Percentiles rank a stretch among this genome's conserved stretches.
phyloP scores from a whole-genome alignment of 2,113 vertebrate species.

The Vulpes lagopus region DNA sequence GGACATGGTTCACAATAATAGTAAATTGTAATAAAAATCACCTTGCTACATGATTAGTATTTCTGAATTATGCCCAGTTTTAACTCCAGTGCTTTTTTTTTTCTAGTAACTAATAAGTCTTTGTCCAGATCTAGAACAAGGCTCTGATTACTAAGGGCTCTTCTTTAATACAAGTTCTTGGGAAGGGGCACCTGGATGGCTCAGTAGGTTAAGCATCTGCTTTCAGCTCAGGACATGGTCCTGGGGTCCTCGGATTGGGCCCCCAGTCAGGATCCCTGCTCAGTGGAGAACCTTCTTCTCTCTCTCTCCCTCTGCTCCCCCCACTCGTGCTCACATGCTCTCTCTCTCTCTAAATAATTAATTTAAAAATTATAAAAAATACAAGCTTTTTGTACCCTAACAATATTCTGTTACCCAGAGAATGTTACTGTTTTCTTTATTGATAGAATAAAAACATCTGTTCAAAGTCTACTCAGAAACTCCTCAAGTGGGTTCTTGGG shows the following conservation, averaged over 20 bases:
- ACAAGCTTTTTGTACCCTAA: neutral
- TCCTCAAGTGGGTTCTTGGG: neutral
- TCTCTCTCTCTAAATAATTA: too few relatives aligned
- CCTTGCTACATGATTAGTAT: neutral
- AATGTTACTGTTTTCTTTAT: neutral
- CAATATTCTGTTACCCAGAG: neutral
- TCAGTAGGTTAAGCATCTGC: too few relatives aligned
- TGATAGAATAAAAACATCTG: neutral
- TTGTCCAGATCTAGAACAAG: neutral
- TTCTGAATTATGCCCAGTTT: neutral
- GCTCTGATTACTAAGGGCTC: neutral
- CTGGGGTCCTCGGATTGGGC: too few relatives aligned
- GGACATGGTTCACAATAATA: neutral
- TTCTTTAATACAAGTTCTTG: too few relatives aligned
- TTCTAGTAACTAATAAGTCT: neutral
- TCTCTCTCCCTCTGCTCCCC: too few relatives aligned
- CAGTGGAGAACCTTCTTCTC: too few relatives aligned
- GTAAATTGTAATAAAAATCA: neutral
- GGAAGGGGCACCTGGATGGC: too few relatives aligned
- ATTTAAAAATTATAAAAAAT: neutral
- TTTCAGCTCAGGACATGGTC: too few relatives aligned
- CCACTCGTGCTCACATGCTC: too few relatives aligned
- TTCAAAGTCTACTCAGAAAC: neutral
- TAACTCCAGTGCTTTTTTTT: neutral
- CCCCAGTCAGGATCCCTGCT: too few relatives aligned